Evolutionary conservation across 2,113 vertebrate species (phyloP), one percentile per base, ranked within the genome.

Genomic region (Taxidea taxus): DNA sequence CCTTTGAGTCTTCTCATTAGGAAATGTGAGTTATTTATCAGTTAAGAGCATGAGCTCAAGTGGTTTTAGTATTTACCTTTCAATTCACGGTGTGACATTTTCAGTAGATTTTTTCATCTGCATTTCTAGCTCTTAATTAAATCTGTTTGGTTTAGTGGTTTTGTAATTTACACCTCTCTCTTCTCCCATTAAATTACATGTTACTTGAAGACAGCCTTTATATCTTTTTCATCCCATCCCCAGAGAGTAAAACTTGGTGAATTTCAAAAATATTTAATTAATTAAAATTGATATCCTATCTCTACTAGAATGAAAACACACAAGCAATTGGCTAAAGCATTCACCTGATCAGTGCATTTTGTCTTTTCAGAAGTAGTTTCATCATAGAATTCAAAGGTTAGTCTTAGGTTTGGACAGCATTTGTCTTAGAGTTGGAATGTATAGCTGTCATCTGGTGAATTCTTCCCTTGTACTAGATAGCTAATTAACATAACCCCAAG

Each of bases 71-170:
- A 77, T 39, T 90, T 29, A 91, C 54, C 25, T 56, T 90, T 20
- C 44, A 81, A 42, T 39, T 90, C 51, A 78, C 16, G 80, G 77
- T 42, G 14, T 83, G 78, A 58, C 42, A 75, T 90, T 84, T 87
- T 80, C 23, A 74, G 9, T 78, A 87, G 77, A 85, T 95, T 87
- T 90, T 44, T 85, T 88, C 49, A 54, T 68, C 56, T 93, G 49
- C 18, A 74, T 95, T 81, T 96, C 34, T 70, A 70, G 51, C 15
- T 86, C 83, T 62, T 86, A 95, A 91, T 93, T 80, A 80, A 60
- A 47, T 72, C 23, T 87, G 5, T 64, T 77, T 94, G 75, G 13
- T n/a, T 96, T 81, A 70, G 1, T 72, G n/a, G 54, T 95, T 93
- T 75, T 68, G 27, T 81, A 86, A 11, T 85, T 86, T 87, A 74